These are phyloP conservation scores for Hypocryptadius cinnamomeus DNA, from an alignment of 2,113 vertebrate species.

Conservation along the genomic window DNA sequence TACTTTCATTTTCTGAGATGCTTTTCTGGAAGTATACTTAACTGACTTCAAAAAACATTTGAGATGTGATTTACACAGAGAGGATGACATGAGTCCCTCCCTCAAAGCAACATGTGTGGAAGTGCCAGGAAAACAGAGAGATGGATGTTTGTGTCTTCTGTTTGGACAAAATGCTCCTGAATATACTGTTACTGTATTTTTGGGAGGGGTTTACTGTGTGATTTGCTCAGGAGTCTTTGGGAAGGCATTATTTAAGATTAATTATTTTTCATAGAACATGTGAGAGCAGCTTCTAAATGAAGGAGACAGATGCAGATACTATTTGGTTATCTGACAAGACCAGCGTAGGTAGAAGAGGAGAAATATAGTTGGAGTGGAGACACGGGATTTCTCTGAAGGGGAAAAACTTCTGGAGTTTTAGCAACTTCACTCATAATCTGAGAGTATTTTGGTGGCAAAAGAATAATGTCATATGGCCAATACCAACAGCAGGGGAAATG, in stretches of 20 bases:
- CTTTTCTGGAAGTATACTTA: neutral
- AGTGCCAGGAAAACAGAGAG: neutral
- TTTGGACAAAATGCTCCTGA: neutral
- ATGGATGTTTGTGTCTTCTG: neutral
- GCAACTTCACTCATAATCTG: neutral
- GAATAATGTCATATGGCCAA: neutral
- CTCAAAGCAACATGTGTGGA: fast-evolving
- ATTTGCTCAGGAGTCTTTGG: neutral
- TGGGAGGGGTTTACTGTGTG: neutral
- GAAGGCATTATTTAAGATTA: neutral
- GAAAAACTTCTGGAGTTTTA: neutral
- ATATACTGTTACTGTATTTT: neutral
- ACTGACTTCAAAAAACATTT: neutral
- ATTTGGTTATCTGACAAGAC: neutral
- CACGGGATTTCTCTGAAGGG: neutral
- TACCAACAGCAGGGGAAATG: neutral
- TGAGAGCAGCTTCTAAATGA: neutral
- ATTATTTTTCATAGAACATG: neutral
- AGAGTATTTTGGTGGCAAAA: neutral
- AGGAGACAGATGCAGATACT: neutral
- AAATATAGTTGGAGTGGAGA: neutral
- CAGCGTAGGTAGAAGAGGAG: neutral
- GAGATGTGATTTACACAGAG: neutral
- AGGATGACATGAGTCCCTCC: neutral
- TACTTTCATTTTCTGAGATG: neutral